These are phyloP conservation scores for Exephanes ischioxanthus DNA, from an alignment of 2,888 invertebrate genomes.

Conservation along the genomic window DNA sequence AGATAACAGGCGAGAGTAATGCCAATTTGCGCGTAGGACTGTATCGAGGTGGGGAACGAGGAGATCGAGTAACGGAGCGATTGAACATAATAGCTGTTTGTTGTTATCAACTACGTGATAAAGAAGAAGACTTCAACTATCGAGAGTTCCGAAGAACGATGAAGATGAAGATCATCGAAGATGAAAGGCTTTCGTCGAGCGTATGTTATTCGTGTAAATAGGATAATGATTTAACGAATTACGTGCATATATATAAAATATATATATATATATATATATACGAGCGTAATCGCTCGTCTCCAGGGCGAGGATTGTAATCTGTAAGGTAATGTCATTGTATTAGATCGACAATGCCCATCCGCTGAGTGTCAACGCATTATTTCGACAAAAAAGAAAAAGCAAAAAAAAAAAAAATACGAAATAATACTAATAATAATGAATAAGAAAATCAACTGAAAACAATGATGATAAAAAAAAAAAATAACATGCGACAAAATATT, in stretches of 20 bases:
- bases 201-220: conserved; percentile 84
- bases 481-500: conserved; percentile 70
- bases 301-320: conserved; percentile 66
- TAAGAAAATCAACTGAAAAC: conserved; percentile 45
- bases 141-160: conserved; percentile 40
- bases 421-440: conserved; percentile 38
- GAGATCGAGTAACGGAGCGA: conserved; percentile 43
- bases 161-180: conserved; percentile 65
- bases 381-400: conserved; percentile 58
- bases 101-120: conserved; percentile 36
- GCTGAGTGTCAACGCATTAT: conserved; percentile 65
- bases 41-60: conserved; percentile 59
- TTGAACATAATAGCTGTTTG: conserved; percentile 31
- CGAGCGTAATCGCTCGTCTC: conserved; percentile 56
- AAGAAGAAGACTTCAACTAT: conserved; percentile 18
- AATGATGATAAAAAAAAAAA: conserved; percentile 33
- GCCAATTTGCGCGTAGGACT: conserved; percentile 75
- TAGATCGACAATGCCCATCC: conserved; percentile 57
- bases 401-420: conserved; percentile 48
- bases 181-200: conserved; percentile 75
- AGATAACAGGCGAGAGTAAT: conserved; percentile 83
- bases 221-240: conserved; percentile 81
- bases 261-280: conserved; percentile 52
- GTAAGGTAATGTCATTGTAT: conserved; percentile 67
- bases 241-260: conserved; percentile 59